Evolutionary conservation across 2,113 vertebrate genomes (phyloP).

Genomic region (Gallinago undulata): DNA sequence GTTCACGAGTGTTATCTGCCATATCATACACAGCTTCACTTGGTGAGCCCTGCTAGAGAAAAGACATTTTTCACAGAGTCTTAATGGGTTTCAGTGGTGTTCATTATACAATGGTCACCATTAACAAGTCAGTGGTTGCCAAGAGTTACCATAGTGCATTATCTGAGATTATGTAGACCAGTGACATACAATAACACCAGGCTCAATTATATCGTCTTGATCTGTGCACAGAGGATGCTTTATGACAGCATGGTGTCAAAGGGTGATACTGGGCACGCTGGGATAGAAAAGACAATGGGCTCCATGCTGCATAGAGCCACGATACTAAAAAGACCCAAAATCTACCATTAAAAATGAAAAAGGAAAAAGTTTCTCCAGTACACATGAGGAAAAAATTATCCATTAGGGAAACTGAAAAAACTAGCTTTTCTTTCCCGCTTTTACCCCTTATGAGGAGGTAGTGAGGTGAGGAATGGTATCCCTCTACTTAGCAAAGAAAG

Average conservation of each 20-base stretch:
- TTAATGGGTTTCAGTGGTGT: neutral
- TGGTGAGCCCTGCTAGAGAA: neutral
- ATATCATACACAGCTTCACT: neutral
- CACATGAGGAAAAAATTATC: neutral
- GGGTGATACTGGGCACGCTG: neutral
- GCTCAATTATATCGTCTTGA: constrained; percentile 44
- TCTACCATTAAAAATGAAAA: neutral
- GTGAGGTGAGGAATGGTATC: neutral
- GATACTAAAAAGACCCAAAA: neutral
- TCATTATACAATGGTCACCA: constrained; percentile 47
- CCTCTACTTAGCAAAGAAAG: neutral
- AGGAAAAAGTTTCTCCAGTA: neutral
- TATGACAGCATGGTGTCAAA: constrained; percentile 51
- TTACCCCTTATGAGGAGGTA: neutral
- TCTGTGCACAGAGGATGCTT: constrained; percentile 54
- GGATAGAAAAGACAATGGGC: neutral
- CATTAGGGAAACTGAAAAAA: neutral
- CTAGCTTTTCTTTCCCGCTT: neutral
- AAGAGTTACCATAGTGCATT: constrained; percentile 52
- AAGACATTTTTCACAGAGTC: neutral
- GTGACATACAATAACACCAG: constrained; percentile 37
- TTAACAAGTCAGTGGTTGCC: constrained; percentile 53
- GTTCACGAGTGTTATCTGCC: neutral
- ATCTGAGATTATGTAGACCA: constrained; percentile 59
- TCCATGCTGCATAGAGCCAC: neutral